These are phyloP conservation scores for Atlantisia rogersi DNA, from an alignment of 2,113 vertebrate genomes.

Conservation along the genomic window DNA sequence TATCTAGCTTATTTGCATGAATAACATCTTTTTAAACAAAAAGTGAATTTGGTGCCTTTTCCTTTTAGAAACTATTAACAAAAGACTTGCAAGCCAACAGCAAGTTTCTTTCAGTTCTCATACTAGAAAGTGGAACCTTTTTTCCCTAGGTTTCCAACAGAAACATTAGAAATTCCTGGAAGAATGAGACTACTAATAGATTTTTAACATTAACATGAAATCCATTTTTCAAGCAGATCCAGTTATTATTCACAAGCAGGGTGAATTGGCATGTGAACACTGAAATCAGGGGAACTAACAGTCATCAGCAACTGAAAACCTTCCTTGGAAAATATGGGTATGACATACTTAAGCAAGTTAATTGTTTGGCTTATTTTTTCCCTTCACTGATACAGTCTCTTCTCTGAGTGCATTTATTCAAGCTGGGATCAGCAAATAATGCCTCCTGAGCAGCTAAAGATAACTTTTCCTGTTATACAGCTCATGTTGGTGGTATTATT, in stretches of 20 bases:
- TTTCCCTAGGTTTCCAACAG: background rate
- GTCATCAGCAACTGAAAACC: background rate
- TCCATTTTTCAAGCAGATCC: background rate
- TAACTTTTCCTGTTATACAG: background rate
- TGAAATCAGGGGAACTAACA: background rate
- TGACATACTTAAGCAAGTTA: background rate
- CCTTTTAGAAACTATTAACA: background rate
- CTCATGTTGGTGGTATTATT: background rate
- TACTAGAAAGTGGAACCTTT: background rate
- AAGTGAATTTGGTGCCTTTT: background rate
- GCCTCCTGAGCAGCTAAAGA: constrained; percentile 7
- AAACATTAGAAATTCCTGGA: background rate
- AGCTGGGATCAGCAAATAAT: constrained; percentile 10
- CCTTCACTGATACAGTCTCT: background rate
- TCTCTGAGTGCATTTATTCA: background rate
- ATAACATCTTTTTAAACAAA: background rate
- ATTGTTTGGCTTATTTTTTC: background rate
- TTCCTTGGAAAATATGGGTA: background rate
- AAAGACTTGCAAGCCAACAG: background rate
- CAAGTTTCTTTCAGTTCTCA: background rate
- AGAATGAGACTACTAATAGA: background rate
- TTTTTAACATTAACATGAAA: background rate
- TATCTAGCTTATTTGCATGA: background rate
- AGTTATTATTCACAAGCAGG: background rate
- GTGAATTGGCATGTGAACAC: background rate